A percentile compares a stretch with the other conserved stretches of the same genome.
These are phyloP conservation scores for Schizopygopsis pylzovi DNA, from an alignment of 2,797 vertebrate species.

Conservation along the genomic window DNA sequence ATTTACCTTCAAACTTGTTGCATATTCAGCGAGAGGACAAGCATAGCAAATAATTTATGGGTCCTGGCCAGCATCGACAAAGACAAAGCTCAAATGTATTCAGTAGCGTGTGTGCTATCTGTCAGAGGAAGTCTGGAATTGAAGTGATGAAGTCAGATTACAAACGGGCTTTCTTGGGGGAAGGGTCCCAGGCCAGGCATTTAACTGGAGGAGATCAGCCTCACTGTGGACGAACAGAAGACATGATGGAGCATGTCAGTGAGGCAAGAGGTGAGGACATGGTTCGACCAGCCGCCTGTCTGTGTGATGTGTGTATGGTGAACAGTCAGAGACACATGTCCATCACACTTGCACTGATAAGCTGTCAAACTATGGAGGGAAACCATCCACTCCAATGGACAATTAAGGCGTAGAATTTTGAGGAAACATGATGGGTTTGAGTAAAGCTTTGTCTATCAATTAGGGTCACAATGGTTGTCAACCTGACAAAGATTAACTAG, in stretches of 20 bases:
- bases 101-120: not conserved
- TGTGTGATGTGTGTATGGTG: constrained; percentile 13
- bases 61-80: constrained; percentile 3
- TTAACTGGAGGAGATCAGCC: constrained; percentile 22
- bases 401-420: not conserved
- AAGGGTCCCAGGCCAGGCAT: constrained; percentile 10
- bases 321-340: constrained; percentile 41
- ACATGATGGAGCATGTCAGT: constrained; percentile 28
- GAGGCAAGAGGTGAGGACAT: constrained; percentile 8
- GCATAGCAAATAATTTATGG: constrained; percentile 1
- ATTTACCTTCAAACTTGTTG: not conserved
- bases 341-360: constrained; percentile 34
- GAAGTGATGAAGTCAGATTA: constrained; percentile 39
- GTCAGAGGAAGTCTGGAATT: constrained; percentile 22
- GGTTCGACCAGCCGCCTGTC: constrained; percentile 33
- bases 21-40: not conserved
- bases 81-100: constrained; percentile 1
- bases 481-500: not conserved
- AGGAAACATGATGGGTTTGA: constrained; percentile 2
- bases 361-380: constrained; percentile 32
- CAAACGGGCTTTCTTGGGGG: constrained; percentile 18
- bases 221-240: constrained; percentile 8
- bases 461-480: not conserved
- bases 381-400: constrained; percentile 1
- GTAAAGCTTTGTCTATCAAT: not conserved